Conservation (phyloP, 2,888 invertebrate genomes). For the Caradrina clavipalpis region DNA sequence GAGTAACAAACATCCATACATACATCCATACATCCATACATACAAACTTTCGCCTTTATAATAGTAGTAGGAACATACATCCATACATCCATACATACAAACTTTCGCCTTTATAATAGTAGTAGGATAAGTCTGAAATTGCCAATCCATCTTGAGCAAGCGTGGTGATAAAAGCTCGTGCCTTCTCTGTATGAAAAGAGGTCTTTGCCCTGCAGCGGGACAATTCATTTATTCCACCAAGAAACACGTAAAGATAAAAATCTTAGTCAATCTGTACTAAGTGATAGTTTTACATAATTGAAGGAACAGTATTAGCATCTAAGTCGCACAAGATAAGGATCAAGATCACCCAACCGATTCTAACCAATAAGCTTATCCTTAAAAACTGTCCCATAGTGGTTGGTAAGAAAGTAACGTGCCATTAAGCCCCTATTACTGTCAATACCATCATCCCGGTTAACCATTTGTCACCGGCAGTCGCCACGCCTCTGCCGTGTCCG, state of each 20-base stretch:
- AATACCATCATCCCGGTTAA: conserved; percentile 78
- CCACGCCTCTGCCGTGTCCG: conserved; percentile 75
- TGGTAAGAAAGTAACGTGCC: conserved; percentile 43
- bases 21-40: too few relatives aligned
- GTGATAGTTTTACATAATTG: not conserved
- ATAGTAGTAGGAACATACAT: too few relatives aligned
- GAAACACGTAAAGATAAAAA: not conserved
- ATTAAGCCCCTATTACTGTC: conserved; percentile 76
- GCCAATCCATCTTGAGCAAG: too few relatives aligned
- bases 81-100: too few relatives aligned
- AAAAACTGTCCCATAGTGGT: conserved; percentile 27
- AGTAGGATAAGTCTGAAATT: too few relatives aligned
- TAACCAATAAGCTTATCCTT: conserved; percentile 36
- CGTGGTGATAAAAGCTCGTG: too few relatives aligned
- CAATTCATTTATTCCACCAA: not conserved
- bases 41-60: too few relatives aligned
- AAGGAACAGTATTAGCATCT: not conserved
- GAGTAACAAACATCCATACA: too few relatives aligned
- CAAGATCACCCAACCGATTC: conserved; percentile 24
- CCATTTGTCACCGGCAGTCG: conserved; percentile 77
- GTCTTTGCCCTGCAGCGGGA: too few relatives aligned
- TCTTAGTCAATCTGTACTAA: not conserved
- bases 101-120: too few relatives aligned
- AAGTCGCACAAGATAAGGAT: not conserved
- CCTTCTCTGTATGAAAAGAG: too few relatives aligned